Conservation (phyloP, 2,888 invertebrate species). For the Papilio demoleus region DNA sequence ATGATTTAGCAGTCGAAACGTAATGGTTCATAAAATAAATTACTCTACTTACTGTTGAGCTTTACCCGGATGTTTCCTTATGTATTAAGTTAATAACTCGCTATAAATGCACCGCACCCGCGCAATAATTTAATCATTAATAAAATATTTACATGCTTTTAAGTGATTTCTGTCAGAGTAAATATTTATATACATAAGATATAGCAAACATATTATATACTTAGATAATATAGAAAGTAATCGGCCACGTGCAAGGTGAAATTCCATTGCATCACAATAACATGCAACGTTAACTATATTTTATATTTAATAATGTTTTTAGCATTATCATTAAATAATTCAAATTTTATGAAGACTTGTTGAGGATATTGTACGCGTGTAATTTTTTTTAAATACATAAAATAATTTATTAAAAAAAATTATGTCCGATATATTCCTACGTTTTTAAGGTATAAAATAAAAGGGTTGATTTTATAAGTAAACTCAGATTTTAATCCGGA, state of each 20-base stretch:
- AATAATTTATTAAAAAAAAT: too few relatives aligned
- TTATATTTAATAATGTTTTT: neutral
- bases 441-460: neutral
- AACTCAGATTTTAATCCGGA: neutral
- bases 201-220: slow-evolving; percentile 19
- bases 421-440: too few relatives aligned
- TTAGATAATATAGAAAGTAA: slow-evolving; percentile 34
- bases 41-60: neutral
- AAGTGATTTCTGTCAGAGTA: slow-evolving; percentile 15
- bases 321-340: too few relatives aligned
- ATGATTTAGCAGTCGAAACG: too few relatives aligned
- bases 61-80: neutral
- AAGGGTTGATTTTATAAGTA: neutral
- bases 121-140: slow-evolving; percentile 4
- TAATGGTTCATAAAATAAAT: too few relatives aligned
- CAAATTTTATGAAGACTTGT: too few relatives aligned
- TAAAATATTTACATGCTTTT: neutral
- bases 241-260: slow-evolving; percentile 35
- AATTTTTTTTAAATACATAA: too few relatives aligned
- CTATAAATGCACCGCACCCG: neutral
- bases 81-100: neutral
- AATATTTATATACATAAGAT: slow-evolving; percentile 20
- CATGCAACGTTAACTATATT: neutral
- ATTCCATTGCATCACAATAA: neutral
- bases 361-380: too few relatives aligned